A percentile compares a stretch with the other conserved stretches of the same genome.
Evolutionary conservation across 2,888 invertebrate genomes (phyloP).

Genomic region (Strigamia transsilvanica): DNA sequence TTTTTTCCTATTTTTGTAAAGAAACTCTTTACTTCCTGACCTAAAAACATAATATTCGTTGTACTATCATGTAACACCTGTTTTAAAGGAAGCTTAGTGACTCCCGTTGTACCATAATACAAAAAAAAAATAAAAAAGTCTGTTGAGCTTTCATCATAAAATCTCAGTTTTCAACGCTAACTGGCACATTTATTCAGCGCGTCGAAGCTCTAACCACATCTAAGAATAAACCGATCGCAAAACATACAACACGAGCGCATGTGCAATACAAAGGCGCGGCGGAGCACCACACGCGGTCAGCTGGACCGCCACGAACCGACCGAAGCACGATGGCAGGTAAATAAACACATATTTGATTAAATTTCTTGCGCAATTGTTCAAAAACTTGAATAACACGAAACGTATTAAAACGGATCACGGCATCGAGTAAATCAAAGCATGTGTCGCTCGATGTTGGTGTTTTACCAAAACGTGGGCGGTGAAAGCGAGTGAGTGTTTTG

Average conservation of each 20-base stretch:
- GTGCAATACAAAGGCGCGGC: slow-evolving; percentile 1
- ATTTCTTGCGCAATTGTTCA: neutral
- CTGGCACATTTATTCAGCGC: too few relatives aligned
- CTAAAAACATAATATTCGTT: too few relatives aligned
- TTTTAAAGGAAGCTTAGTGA: too few relatives aligned
- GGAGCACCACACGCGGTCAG: slow-evolving; percentile 37
- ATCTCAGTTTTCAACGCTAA: too few relatives aligned
- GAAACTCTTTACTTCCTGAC: neutral
- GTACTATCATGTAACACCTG: too few relatives aligned
- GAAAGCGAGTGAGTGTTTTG: neutral
- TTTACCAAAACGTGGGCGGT: slow-evolving; percentile 7
- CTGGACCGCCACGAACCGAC: neutral
- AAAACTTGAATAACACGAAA: neutral
- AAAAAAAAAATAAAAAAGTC: too few relatives aligned
- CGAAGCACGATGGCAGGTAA: slow-evolving; percentile 36
- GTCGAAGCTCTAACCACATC: neutral
- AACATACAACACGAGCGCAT: neutral
- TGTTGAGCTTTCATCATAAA: too few relatives aligned
- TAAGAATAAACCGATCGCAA: neutral
- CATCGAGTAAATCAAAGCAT: too few relatives aligned
- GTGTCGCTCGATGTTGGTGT: too few relatives aligned
- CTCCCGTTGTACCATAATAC: too few relatives aligned
- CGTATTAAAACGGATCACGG: neutral
- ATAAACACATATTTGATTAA: slow-evolving; percentile 6
- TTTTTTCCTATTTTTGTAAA: neutral